These are phyloP conservation scores for Myripristis murdjan DNA, from an alignment of 2,797 vertebrate genomes.

Conservation along the genomic window DNA sequence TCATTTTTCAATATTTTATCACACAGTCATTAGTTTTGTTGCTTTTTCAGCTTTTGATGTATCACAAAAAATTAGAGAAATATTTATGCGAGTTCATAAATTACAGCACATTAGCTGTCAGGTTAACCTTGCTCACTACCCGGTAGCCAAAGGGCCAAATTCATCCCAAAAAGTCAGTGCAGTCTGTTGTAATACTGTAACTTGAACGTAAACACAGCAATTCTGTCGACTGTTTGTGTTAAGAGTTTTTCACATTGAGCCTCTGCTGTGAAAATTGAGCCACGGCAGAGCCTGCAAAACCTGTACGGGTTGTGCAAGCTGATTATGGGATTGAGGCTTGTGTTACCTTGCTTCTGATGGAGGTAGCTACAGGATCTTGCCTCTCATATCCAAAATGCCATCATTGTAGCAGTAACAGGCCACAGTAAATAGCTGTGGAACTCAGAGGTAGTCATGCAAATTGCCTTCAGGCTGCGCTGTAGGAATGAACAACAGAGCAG, in stretches of 20 bases:
- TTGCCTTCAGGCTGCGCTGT: conserved; percentile 76
- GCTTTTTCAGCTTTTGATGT: no score
- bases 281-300: conserved; percentile 26
- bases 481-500: conserved; percentile 73
- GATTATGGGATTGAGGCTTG: conserved; percentile 58
- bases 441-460: conserved; percentile 71
- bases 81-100: no score
- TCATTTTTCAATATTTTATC: no score
- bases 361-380: conserved; percentile 48
- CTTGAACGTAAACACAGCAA: no score
- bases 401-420: conserved; percentile 42
- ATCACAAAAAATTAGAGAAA: no score
- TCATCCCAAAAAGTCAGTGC: conserved; percentile 43
- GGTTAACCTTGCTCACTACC: no score
- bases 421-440: conserved; percentile 54
- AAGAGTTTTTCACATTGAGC: conserved; percentile 48
- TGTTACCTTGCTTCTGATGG: conserved; percentile 51
- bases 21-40: no score
- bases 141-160: conserved; percentile 50
- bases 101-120: no score
- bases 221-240: no score
- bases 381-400: conserved; percentile 35
- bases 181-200: conserved; percentile 40
- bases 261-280: conserved; percentile 27
- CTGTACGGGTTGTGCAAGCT: conserved; percentile 28